Conservation (phyloP, 2,888 invertebrate genomes). For the Pseudococcus jackbeardsleyi region DNA sequence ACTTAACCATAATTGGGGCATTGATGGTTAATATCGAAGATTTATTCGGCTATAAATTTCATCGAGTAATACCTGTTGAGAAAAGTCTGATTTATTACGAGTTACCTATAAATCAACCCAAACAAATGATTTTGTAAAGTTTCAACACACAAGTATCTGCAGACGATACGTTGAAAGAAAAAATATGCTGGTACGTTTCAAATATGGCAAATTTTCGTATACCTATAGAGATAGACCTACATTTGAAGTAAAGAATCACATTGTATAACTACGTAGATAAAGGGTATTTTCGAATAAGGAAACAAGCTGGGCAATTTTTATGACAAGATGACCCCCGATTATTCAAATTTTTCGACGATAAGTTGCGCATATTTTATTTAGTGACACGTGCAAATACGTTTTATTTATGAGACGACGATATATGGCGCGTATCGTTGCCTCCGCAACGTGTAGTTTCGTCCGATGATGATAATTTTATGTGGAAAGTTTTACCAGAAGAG, state of each 20-base stretch:
- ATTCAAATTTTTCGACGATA: conserved; percentile 2
- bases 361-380: not conserved
- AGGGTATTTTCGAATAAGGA: not conserved
- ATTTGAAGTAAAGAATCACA: not conserved
- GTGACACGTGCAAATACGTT: not conserved
- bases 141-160: not conserved
- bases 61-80: conserved; percentile 51
- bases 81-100: conserved; percentile 28
- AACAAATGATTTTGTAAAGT: conserved; percentile 43
- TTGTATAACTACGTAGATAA: not conserved
- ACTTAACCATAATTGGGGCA: conserved; percentile 33
- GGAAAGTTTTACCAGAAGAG: not conserved
- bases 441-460: not conserved
- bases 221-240: not conserved
- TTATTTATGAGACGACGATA: conserved; percentile 10
- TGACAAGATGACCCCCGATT: conserved; percentile 13
- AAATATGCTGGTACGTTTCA: not conserved
- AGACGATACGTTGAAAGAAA: no score
- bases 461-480: conserved; percentile 1
- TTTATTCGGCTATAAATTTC: conserved; percentile 51
- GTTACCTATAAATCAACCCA: conserved; percentile 19
- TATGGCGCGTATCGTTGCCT: not conserved
- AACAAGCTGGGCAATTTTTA: not conserved
- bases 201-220: not conserved
- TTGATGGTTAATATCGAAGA: conserved; percentile 22